Base-by-base conservation (phyloP, 2,888 invertebrate species). In the Megamerina dolium region DNA sequence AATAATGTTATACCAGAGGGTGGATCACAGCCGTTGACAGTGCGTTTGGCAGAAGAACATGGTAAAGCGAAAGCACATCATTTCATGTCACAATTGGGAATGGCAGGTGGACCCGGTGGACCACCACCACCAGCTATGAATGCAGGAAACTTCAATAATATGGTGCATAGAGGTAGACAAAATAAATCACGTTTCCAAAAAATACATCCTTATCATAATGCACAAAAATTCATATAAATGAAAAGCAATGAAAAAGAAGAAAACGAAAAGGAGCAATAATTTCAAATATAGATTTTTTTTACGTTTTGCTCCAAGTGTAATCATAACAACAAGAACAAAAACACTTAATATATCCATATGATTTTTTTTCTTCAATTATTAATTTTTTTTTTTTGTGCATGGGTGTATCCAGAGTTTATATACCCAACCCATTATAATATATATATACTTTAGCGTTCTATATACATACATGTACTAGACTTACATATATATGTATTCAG, bases 1-100 rank as follows among this genome's bases (percentile, higher is more conserved):
- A 88, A 92, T 69, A 88, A 88, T 54, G 84, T 84, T 50, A 82
- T 88, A 71, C 84, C 89, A 39, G 85, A 87, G 56, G 91, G 89
- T 52, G 85, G 86, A 47, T 82, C 83, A 49, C 85, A 89, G 64
- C 86, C 91, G 17, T 75, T 95, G 33, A 80, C 83, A 53, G 89
- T 94, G 18, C 72, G 77, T 34, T 70, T 78, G 51, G 72, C 72
- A 42, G 72, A 72, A 58, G 72, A 72, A 57, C 72, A 72, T 50
- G 72, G 72, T 51, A 70, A 70, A 58, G 64, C 65, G 48, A 72
- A 72, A 60, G 72, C 72, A 44, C 64, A 68, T 43, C 60, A 64
- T 38, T 70, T 68, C 50, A 61, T 68, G 61, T 59, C 66, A 23
- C 64, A 65, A 50, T 49, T 65, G 57, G 63, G 65, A 27, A 57